A percentile compares a stretch with the other conserved stretches of the same genome.
phyloP scores from a whole-genome alignment of 2,113 vertebrate species.

The Brienomyrus longianalis region DNA sequence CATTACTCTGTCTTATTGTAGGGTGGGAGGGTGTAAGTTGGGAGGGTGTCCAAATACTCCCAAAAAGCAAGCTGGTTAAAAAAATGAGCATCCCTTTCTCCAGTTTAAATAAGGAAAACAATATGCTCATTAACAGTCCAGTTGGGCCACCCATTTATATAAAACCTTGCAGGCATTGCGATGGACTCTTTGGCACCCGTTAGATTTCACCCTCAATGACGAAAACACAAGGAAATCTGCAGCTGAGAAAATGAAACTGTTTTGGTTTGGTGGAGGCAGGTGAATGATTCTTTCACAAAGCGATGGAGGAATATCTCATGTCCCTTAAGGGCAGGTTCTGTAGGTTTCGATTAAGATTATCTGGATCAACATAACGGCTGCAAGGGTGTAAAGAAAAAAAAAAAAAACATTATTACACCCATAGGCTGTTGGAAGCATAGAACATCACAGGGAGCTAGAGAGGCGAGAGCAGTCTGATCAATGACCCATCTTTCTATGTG shows the following conservation, averaged over 20 bases:
- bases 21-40: not conserved
- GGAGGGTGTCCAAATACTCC: not conserved
- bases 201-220: not conserved
- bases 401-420: not conserved
- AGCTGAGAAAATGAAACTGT: not conserved
- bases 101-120: not conserved
- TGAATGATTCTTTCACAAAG: not conserved
- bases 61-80: not conserved
- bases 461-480: not conserved
- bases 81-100: not conserved
- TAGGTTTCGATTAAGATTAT: slow-evolving; percentile 10
- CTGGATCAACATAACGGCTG: not conserved
- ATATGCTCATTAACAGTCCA: slow-evolving; percentile 8
- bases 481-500: not conserved
- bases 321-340: not conserved
- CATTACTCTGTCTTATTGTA: not conserved
- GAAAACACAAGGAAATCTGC: not conserved
- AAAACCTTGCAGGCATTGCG: not conserved
- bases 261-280: not conserved
- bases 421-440: not conserved
- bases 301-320: slow-evolving; percentile 1
- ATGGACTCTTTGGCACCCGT: not conserved
- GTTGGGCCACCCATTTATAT: not conserved
- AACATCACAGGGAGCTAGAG: not conserved
- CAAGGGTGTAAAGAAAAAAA: not conserved